Evolutionary conservation across 2,888 invertebrate genomes (phyloP), one percentile per base, ranked within the genome.

Genomic region (Sabatieria punctata): DNA sequence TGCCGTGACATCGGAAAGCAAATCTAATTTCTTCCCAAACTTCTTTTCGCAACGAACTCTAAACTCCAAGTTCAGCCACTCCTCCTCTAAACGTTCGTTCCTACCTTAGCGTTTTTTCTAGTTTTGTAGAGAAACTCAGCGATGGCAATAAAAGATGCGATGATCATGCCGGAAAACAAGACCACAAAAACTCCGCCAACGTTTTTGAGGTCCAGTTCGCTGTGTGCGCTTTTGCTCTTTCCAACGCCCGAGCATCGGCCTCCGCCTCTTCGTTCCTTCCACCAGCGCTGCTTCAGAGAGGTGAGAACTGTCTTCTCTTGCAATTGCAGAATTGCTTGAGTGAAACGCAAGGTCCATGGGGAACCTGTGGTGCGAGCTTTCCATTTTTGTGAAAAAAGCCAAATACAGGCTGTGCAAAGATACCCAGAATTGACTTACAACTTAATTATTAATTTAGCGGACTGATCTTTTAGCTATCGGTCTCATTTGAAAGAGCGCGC

Each of bases 131-230:
- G 8, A 36, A 51, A 51, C 38, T 51, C 51, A 13, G 48, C 6
- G 3, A 51, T 30, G n/a, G 35, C 51, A 13, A 44, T 51, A 26
- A 86, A 80, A 64, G 85, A 83, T 3, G 88, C 85, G 40, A 86
- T 80, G 4, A 15, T 11, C 79, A 83, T 82, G 2, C 88, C 88
- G 30, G 82, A 83, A 78, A 88, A 82, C 44, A 91, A 75, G 1
- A 91, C 86, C n/a, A 89, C 85, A 68, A 91, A 91, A 4, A 89
- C 88, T 2, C 89, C 89, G 35, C 89, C 89, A 24, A 89, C 88
- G 4, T 54, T 53, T 27, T 52, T 49, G 8, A 57, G 50, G 15
- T 55, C 57, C 19, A 57, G 51, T 36, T 55, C 55, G 42, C 47
- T 51, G 15, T 46, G 51, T 4, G 41, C 38, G 25, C 43, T 38